These are phyloP conservation scores for Drosophila melanica DNA, from an alignment of 1,140 invertebrate species.

Conservation along the genomic window DNA sequence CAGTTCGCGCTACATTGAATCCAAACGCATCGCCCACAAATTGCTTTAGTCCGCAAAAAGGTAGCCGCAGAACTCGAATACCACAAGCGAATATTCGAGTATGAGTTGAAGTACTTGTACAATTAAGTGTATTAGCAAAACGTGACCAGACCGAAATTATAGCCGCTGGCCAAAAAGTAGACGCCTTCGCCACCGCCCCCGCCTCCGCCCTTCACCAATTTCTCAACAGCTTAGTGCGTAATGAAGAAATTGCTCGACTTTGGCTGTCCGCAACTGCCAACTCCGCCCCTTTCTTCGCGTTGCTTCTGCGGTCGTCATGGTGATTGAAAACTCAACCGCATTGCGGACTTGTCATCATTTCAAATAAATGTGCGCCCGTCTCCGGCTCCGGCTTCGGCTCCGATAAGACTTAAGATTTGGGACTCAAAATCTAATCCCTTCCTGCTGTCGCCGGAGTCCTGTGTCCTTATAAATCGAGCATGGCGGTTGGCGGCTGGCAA, in stretches of 20 bases:
- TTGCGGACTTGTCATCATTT: slow-evolving; percentile 79
- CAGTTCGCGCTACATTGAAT: slow-evolving; percentile 81
- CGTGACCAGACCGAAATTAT: slow-evolving; percentile 76
- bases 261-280: not conserved
- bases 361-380: slow-evolving; percentile 71
- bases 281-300: not conserved
- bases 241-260: slow-evolving; percentile 79
- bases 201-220: slow-evolving; percentile 43
- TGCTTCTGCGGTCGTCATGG: slow-evolving; percentile 61
- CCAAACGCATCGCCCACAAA: slow-evolving; percentile 63
- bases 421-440: slow-evolving; percentile 70
- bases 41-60: slow-evolving; percentile 67
- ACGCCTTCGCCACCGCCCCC: not conserved
- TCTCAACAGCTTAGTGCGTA: slow-evolving; percentile 75
- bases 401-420: slow-evolving; percentile 62
- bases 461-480: slow-evolving; percentile 49
- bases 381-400: slow-evolving; percentile 18
- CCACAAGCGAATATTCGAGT: slow-evolving; percentile 7
- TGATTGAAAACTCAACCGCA: slow-evolving; percentile 80
- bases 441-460: slow-evolving; percentile 20
- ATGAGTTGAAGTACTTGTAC: slow-evolving; percentile 38
- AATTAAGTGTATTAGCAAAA: slow-evolving; percentile 79
- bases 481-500: slow-evolving; percentile 43
- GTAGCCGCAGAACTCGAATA: slow-evolving; percentile 32
- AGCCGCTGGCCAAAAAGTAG: slow-evolving; percentile 52